Conservation (phyloP, 1,140 invertebrate genomes). For the Megalopta genalis region DNA sequence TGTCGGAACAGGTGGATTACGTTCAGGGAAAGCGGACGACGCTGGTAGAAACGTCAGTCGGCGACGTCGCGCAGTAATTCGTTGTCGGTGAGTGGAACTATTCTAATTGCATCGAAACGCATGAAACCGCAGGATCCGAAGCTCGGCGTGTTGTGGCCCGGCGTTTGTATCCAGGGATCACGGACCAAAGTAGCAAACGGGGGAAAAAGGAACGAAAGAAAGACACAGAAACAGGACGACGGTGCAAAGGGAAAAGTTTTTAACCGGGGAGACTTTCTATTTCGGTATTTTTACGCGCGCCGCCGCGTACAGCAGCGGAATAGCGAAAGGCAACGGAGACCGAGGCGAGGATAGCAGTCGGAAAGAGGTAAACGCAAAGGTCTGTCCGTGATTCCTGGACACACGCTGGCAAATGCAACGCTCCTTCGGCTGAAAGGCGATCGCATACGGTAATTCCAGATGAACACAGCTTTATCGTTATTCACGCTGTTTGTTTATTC, state of each 20-base stretch:
- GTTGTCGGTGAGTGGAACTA: conserved; percentile 39
- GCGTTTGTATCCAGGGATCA: neutral
- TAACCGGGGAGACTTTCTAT: conserved; percentile 51
- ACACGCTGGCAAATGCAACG: conserved; percentile 14
- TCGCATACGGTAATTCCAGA: neutral
- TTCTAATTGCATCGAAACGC: neutral
- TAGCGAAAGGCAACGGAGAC: conserved; percentile 39
- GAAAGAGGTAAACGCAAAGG: conserved; percentile 36
- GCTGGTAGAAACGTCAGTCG: conserved; percentile 56
- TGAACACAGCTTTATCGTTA: conserved; percentile 14
- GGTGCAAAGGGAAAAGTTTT: conserved; percentile 8
- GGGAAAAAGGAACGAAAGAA: neutral
- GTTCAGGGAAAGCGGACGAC: conserved; percentile 57
- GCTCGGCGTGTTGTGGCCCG: neutral
- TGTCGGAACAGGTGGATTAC: conserved; percentile 62
- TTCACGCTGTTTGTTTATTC: conserved; percentile 28
- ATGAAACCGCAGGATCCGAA: no score
- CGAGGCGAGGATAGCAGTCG: conserved; percentile 6
- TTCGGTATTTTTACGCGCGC: conserved; percentile 60
- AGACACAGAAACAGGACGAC: conserved; percentile 1
- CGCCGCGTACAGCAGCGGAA: conserved; percentile 9
- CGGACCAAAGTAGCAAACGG: no score
- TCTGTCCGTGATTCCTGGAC: conserved; percentile 30
- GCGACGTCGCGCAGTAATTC: conserved; percentile 22
- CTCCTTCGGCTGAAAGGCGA: conserved; percentile 26